Evolutionary conservation across 2,797 vertebrate genomes (phyloP).

Genomic region (Halcyon smyrnensis): DNA sequence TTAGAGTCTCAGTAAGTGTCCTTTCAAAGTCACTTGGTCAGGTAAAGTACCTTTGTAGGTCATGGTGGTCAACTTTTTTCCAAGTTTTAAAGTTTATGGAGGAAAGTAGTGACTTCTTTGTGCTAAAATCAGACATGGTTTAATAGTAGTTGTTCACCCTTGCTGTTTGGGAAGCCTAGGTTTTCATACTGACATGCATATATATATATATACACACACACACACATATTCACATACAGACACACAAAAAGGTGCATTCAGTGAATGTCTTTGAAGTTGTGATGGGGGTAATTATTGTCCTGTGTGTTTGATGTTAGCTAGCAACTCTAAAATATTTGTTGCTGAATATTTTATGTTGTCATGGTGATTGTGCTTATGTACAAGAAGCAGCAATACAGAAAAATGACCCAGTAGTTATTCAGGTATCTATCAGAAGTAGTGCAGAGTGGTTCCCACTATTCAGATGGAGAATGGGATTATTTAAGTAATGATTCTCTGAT

Average conservation of each 20-base stretch:
- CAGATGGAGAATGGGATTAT: neutral
- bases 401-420: neutral
- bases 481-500: neutral
- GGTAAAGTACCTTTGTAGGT: neutral
- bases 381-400: neutral
- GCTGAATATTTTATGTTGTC: slow-evolving; percentile 36
- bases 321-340: slow-evolving; percentile 62
- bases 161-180: slow-evolving; percentile 54
- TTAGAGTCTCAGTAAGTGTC: neutral
- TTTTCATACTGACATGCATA: neutral
- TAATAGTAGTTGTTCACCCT: slow-evolving; percentile 39
- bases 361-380: slow-evolving; percentile 1
- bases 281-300: slow-evolving; percentile 78
- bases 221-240: neutral
- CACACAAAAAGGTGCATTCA: neutral
- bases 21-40: neutral
- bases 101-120: neutral
- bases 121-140: neutral
- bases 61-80: neutral
- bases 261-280: slow-evolving; percentile 77
- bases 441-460: neutral
- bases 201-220: neutral
- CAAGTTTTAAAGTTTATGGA: neutral
- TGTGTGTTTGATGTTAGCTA: slow-evolving; percentile 76
- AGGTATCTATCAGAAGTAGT: neutral